Percentiles rank a stretch among this genome's conserved stretches.
Evolutionary conservation across 2,888 invertebrate species (phyloP).

Genomic region (Eristalis tenax): DNA sequence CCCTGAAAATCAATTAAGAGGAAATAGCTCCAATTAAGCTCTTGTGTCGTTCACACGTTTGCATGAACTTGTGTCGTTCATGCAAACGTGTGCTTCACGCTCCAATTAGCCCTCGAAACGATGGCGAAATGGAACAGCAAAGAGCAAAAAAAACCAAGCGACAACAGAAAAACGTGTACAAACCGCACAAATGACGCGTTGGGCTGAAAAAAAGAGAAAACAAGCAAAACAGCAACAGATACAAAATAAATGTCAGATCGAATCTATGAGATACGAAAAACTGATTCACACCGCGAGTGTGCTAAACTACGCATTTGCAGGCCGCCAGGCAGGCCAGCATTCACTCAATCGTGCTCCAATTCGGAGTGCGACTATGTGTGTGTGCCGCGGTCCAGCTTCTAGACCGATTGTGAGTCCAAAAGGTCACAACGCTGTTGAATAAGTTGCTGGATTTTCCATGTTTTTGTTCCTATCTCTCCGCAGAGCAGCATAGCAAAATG

Average conservation of each 20-base stretch:
- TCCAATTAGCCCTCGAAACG: constrained; percentile 2
- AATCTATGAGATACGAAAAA: constrained; percentile 1
- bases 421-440: constrained; percentile 45
- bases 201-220: neutral
- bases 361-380: neutral
- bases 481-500: neutral
- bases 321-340: neutral
- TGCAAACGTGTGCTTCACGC: constrained; percentile 14
- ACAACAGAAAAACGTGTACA: neutral
- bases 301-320: constrained; percentile 32
- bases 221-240: neutral
- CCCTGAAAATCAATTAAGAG: constrained; percentile 18
- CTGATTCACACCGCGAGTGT: neutral
- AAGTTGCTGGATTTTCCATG: constrained; percentile 27
- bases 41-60: too few species aligned
- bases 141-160: neutral
- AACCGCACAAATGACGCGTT: neutral
- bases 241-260: constrained; percentile 7
- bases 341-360: constrained; percentile 16
- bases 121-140: neutral
- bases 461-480: neutral
- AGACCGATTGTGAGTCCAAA: constrained; percentile 49
- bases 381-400: neutral
- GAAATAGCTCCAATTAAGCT: constrained; percentile 3
- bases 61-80: neutral